Conservation (phyloP, 1,140 invertebrate species). For the Zaprionus vittiger region DNA sequence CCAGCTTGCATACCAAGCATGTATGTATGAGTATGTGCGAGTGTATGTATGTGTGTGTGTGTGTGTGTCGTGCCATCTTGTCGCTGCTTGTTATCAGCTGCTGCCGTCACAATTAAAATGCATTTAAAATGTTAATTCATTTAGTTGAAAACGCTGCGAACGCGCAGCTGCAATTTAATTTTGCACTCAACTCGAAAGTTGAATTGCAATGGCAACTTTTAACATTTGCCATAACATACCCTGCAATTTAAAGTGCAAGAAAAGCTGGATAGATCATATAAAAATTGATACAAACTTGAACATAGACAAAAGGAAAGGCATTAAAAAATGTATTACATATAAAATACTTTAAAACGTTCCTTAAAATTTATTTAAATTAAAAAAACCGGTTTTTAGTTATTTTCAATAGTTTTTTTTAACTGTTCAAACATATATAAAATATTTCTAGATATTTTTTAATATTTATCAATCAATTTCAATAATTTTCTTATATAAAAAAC, state of each 20-base stretch:
- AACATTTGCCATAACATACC: constrained; percentile 7
- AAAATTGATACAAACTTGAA: background rate
- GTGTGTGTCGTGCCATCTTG: constrained; percentile 12
- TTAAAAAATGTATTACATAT: background rate
- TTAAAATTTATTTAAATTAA: too few species aligned
- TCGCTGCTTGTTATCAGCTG: constrained; percentile 27
- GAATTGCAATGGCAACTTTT: constrained; percentile 41
- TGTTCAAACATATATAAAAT: too few species aligned
- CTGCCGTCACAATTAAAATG: constrained; percentile 43
- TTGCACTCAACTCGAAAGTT: constrained; percentile 42
- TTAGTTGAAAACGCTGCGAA: constrained; percentile 20
- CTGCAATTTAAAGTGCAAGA: background rate
- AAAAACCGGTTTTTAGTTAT: too few species aligned
- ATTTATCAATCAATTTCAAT: too few species aligned
- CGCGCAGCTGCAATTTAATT: constrained; percentile 43
- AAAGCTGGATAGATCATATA: background rate
- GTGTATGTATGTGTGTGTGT: background rate
- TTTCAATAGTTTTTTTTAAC: too few species aligned
- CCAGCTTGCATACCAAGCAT: background rate
- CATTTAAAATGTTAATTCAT: constrained; percentile 53
- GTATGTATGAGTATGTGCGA: background rate
- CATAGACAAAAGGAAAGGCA: background rate
- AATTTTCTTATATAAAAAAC: too few species aligned
- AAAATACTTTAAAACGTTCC: too few species aligned
- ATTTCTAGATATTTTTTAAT: too few species aligned